phyloP scores from a whole-genome alignment of 30 jellyfish, hydroid and myxozoan genomes.

The Hydra vulgaris region DNA sequence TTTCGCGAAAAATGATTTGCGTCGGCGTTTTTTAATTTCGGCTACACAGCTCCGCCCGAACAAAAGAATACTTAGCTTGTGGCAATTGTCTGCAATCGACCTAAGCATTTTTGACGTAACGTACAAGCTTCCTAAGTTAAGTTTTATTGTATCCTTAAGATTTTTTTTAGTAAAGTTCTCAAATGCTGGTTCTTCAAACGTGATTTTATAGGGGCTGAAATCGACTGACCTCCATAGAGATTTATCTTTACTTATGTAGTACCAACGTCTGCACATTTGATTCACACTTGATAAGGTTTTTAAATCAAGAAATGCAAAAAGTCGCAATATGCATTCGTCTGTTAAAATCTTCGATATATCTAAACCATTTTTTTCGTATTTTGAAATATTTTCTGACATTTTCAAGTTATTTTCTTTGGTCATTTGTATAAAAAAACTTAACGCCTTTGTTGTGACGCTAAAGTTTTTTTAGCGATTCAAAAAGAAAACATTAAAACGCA shows the following conservation, averaged over 20 bases:
- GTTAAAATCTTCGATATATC: constrained; percentile 17
- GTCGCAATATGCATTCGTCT: constrained; percentile 51
- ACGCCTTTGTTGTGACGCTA: not conserved
- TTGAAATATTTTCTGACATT: not conserved
- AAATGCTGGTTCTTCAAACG: constrained; percentile 21
- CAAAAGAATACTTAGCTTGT: constrained; percentile 35
- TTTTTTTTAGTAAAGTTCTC: constrained; percentile 26
- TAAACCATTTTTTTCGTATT: not conserved
- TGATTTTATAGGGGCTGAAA: constrained; percentile 23
- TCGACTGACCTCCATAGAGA: constrained; percentile 59
- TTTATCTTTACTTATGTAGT: constrained; percentile 46
- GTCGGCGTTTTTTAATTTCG: constrained; percentile 24
- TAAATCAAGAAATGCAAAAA: constrained; percentile 45
- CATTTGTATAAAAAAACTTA: no score
- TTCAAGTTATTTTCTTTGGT: no score
- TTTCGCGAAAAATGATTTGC: constrained; percentile 37
- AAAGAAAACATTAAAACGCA: not conserved
- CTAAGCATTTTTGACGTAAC: constrained; percentile 39
- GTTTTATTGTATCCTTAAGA: constrained; percentile 34
- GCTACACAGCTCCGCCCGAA: constrained; percentile 68
- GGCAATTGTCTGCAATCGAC: constrained; percentile 35
- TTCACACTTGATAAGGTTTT: constrained; percentile 36
- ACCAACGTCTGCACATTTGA: constrained; percentile 60
- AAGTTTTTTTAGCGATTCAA: not conserved
- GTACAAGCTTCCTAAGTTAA: constrained; percentile 56